Conservation (phyloP, 2,113 vertebrate species). For the Zootoca vivipara region DNA sequence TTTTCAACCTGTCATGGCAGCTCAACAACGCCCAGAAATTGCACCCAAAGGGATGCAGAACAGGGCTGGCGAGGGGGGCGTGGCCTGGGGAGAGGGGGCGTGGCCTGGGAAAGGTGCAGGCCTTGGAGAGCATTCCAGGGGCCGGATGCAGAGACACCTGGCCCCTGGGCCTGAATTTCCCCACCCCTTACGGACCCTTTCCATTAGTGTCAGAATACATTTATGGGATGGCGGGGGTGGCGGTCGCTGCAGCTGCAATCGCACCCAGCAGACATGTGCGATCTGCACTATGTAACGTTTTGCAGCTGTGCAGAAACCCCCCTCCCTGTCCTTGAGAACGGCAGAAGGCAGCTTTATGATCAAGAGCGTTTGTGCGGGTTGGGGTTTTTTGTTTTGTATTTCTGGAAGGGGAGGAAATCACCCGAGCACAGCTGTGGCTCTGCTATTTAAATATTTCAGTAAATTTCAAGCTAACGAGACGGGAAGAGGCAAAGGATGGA, state of each 20-base stretch:
- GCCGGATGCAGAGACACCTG: too few relatives aligned
- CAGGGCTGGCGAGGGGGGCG: too few relatives aligned
- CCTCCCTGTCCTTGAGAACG: too few relatives aligned
- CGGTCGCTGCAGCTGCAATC: not conserved
- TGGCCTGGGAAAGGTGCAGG: too few relatives aligned
- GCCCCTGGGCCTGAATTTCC: too few relatives aligned
- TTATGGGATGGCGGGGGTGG: not conserved
- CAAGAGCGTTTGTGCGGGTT: not conserved
- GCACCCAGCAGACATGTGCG: not conserved
- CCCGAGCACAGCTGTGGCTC: not conserved
- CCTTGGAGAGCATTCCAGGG: too few relatives aligned
- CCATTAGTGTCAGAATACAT: not conserved
- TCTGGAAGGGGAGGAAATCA: not conserved
- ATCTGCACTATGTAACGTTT: not conserved
- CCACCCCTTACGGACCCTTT: not conserved
- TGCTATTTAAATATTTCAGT: slow-evolving; percentile 1
- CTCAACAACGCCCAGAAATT: too few relatives aligned
- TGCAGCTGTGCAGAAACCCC: not conserved
- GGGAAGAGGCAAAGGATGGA: not conserved
- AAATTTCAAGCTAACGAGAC: not conserved
- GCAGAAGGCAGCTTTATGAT: slow-evolving; percentile 5
- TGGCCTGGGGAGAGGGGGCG: too few relatives aligned
- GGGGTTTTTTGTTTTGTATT: too few relatives aligned
- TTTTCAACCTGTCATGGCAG: too few relatives aligned
- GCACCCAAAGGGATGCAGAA: too few relatives aligned